Base-by-base conservation (phyloP, 2,888 invertebrate genomes). In the Oligia latruncula region DNA sequence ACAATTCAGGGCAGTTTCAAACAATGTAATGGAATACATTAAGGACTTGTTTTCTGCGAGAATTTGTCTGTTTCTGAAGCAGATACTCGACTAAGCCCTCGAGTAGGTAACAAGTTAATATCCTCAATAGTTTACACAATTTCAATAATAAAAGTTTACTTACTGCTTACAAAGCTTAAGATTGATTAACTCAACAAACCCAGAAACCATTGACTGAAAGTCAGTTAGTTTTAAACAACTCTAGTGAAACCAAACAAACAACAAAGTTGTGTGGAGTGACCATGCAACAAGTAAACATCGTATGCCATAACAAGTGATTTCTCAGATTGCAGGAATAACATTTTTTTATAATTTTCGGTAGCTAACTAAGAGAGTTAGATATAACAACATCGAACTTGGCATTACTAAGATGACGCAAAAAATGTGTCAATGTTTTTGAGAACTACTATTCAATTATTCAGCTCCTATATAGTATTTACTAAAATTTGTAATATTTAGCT, bases 401-500 rank as follows among this genome's bases (percentile, higher is more conserved):
- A 70, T 55, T 58, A 70, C 20, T 20, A 15, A 15, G 4, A 55
- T 74, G 23, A 52, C 43, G 58, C 20, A 40, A 58, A 70, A 64
- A 35, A 23, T 43, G 52, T 64, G 6, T 29, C 5, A 17, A 55
- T 46, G 11, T 35, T n/a, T 73, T 71, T 60, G 20, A 70, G 46
- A 23, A 77, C 5, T 15, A 55, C 43, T 65, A 46, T 40, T 52
- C 5, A 60, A 60, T n/a, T 78, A 43, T 35, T 67, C 9, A 67
- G 20, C 46, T 43, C 8, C 5, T 66, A 65, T 29, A 67, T 40
- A 65, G 6, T 65, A 20, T 13, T 35, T 52, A 52, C 15, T 29
- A 58, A 71, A 60, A 40, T 68, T 17, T 68, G n/a, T n/a, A 74
- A 66, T 29, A 68, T 68, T 79, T 55, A 11, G 23, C 62, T 73